Percentiles rank a stretch among this genome's conserved stretches.
Evolutionary conservation across 2,888 invertebrate species (phyloP).

Genomic region (Xanthorhoe designata): DNA sequence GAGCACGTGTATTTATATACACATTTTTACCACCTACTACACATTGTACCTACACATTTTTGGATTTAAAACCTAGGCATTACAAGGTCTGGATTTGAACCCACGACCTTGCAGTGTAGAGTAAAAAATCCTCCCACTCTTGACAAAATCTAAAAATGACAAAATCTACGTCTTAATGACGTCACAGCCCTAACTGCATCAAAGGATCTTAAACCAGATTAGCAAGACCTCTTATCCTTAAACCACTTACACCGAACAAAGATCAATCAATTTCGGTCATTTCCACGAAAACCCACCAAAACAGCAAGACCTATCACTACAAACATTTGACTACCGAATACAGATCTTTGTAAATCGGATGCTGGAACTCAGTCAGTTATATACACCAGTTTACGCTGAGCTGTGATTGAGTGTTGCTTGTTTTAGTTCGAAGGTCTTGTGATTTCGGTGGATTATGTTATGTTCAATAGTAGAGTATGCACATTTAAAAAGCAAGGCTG

Average conservation of each 20-base stretch:
- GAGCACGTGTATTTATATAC: no score
- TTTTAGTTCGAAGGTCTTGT: constrained; percentile 1
- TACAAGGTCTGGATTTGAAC: neutral
- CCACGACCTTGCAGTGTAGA: neutral
- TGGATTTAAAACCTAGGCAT: no score
- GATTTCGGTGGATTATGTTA: constrained; percentile 24
- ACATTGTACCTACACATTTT: no score
- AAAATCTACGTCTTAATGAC: constrained; percentile 24
- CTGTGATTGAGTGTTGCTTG: neutral
- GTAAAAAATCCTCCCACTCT: neutral
- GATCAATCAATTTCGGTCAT: constrained; percentile 22
- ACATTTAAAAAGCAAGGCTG: constrained; percentile 61
- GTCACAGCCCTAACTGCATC: constrained; percentile 14
- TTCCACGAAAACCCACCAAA: constrained; percentile 14
- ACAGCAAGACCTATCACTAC: constrained; percentile 22
- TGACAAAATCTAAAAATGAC: neutral
- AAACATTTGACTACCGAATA: neutral
- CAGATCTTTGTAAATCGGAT: constrained; percentile 5
- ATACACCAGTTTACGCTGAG: constrained; percentile 6
- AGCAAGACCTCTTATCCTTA: constrained; percentile 17
- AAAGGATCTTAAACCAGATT: constrained; percentile 18
- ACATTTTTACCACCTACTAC: no score
- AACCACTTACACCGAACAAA: neutral
- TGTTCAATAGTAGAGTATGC: constrained; percentile 47
- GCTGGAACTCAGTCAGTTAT: constrained; percentile 10